Evolutionary conservation across 2,888 invertebrate genomes (phyloP).

Genomic region (Neoascia interrupta): DNA sequence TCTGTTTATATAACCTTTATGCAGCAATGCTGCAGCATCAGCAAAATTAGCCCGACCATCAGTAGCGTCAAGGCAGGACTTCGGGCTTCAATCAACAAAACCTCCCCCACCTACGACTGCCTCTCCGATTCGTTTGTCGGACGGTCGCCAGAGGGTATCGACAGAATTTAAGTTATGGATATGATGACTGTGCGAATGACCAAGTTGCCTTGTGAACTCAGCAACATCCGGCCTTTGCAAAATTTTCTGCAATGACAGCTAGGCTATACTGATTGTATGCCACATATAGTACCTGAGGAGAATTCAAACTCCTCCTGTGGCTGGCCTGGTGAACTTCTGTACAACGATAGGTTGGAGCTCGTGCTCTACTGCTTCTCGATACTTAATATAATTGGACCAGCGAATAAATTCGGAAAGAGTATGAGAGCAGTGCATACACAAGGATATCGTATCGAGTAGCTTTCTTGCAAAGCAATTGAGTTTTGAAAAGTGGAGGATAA

Average conservation of each 20-base stretch:
- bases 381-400: slow-evolving; percentile 61
- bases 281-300: slow-evolving; percentile 20
- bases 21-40: slow-evolving; percentile 13
- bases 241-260: neutral
- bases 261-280: slow-evolving; percentile 8
- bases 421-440: slow-evolving; percentile 34
- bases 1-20: slow-evolving; percentile 28
- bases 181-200: slow-evolving; percentile 50
- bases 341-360: too few relatives aligned
- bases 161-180: slow-evolving; percentile 55
- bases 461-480: too few relatives aligned
- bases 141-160: neutral
- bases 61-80: slow-evolving; percentile 22
- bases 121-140: too few relatives aligned
- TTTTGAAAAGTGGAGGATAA: slow-evolving; percentile 20
- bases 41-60: slow-evolving; percentile 15
- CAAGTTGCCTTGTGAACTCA: slow-evolving; percentile 51
- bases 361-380: too few relatives aligned
- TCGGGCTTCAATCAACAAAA: slow-evolving; percentile 41
- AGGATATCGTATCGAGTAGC: slow-evolving; percentile 8
- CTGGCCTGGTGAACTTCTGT: slow-evolving; percentile 21
- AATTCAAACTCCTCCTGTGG: slow-evolving; percentile 8
- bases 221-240: slow-evolving; percentile 31
- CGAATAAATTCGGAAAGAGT: slow-evolving; percentile 46
- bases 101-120: neutral